Conservation (phyloP, 1,140 invertebrate genomes). For the Polypedilum vanderplanki region DNA sequence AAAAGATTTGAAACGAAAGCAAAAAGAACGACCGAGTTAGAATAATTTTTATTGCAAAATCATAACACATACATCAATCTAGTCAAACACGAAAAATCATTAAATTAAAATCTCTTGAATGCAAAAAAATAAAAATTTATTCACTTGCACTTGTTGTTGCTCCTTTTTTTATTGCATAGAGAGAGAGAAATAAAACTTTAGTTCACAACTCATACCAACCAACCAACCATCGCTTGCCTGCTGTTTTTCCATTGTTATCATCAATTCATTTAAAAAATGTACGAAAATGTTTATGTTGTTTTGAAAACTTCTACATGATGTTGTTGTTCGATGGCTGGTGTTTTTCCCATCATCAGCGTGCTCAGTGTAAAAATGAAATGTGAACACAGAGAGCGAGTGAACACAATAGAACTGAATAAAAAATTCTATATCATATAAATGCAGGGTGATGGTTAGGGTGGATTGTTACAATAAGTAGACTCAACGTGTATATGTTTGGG, state of each 20-base stretch:
- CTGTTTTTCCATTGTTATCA: constrained; percentile 25
- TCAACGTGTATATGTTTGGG: not conserved
- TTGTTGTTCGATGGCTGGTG: constrained; percentile 24
- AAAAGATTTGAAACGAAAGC: not conserved
- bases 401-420: constrained; percentile 10
- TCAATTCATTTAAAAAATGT: constrained; percentile 28
- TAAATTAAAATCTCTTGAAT: too few species aligned
- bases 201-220: not conserved
- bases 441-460: not conserved
- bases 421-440: constrained; percentile 24
- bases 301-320: constrained; percentile 21
- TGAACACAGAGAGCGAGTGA: not conserved
- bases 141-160: constrained; percentile 25
- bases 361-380: constrained; percentile 24
- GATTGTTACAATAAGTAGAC: not conserved
- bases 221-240: not conserved
- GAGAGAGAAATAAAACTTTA: not conserved
- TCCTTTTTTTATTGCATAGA: not conserved
- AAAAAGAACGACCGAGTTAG: too few species aligned
- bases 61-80: too few species aligned
- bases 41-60: too few species aligned
- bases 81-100: too few species aligned
- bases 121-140: too few species aligned
- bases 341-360: constrained; percentile 27
- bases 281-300: constrained; percentile 27